Conservation (phyloP, 2,113 vertebrate species). For the Antechinus flavipes region DNA sequence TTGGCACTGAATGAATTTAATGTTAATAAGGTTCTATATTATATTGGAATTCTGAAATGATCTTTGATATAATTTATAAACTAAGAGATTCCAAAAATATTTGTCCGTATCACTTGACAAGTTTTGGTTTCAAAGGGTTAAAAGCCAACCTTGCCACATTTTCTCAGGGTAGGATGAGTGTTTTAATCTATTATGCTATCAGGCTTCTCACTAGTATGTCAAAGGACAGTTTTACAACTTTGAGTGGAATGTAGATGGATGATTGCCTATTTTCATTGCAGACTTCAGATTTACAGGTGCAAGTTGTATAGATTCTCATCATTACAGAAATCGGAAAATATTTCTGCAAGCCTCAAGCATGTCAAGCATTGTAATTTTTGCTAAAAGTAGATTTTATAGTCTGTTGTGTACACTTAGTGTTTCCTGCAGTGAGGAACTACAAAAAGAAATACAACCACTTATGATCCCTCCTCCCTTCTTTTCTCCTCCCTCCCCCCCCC, state of each 20-base stretch:
- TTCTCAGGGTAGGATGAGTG: slow-evolving; percentile 17
- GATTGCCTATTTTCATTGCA: slow-evolving; percentile 76
- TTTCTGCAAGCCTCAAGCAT: slow-evolving; percentile 70
- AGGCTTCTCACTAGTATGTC: background rate
- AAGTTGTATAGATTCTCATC: slow-evolving; percentile 70
- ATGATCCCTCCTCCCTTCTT: slow-evolving; percentile 56
- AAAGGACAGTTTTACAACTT: slow-evolving; percentile 72
- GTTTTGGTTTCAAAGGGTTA: slow-evolving; percentile 28
- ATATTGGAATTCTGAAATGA: background rate
- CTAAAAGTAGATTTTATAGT: slow-evolving; percentile 81
- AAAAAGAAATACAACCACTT: slow-evolving; percentile 72
- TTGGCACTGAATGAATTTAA: background rate
- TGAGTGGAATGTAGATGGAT: slow-evolving; percentile 64
- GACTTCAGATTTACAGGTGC: slow-evolving; percentile 79
- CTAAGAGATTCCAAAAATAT: background rate
- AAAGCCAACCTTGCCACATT: background rate
- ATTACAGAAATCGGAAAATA: slow-evolving; percentile 79
- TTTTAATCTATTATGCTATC: slow-evolving; percentile 25
- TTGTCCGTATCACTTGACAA: background rate
- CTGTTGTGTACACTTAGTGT: slow-evolving; percentile 71
- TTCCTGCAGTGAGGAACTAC: slow-evolving; percentile 78
- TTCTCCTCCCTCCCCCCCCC: too few species aligned
- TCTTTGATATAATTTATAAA: too few species aligned
- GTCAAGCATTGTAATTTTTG: slow-evolving; percentile 73
- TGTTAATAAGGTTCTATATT: background rate